A percentile compares a stretch with the other conserved stretches of the same genome.
Evolutionary conservation across 2,888 invertebrate genomes (phyloP).

Genomic region (Tipula unca): DNA sequence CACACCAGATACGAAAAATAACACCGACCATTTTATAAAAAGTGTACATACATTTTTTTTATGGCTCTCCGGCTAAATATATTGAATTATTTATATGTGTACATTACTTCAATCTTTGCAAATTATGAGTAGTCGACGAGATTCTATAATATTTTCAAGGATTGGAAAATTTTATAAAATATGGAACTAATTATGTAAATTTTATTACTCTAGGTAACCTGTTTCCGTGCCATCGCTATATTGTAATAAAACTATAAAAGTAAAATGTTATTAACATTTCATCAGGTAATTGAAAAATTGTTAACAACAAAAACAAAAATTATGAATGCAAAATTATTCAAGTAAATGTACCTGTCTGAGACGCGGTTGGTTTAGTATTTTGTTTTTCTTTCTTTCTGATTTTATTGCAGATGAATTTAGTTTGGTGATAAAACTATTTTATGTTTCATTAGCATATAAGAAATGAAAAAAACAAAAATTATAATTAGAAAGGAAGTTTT

Average conservation of each 20-base stretch:
- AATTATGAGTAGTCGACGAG: too few relatives aligned
- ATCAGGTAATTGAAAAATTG: not conserved
- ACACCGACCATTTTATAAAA: not conserved
- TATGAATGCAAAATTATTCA: conserved; percentile 8
- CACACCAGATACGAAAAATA: not conserved
- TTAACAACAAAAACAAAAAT: not conserved
- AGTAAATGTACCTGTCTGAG: not conserved
- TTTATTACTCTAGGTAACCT: not conserved
- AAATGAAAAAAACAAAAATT: too few relatives aligned
- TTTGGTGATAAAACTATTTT: too few relatives aligned
- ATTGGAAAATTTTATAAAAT: not conserved
- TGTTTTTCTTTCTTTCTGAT: not conserved
- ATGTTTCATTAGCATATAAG: too few relatives aligned
- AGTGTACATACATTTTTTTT: not conserved
- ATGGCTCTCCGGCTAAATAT: too few relatives aligned
- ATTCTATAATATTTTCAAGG: too few relatives aligned
- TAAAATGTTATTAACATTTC: not conserved
- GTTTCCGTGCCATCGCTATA: not conserved
- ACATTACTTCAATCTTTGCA: too few relatives aligned
- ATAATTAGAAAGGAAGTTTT: too few relatives aligned
- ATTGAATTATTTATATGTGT: too few relatives aligned
- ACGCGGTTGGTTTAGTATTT: too few relatives aligned
- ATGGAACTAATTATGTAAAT: conserved; percentile 8
- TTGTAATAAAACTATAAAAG: not conserved
- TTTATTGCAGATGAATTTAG: too few relatives aligned